phyloP scores from a whole-genome alignment of 2,797 vertebrate species.

The Benthosema pterotum region DNA sequence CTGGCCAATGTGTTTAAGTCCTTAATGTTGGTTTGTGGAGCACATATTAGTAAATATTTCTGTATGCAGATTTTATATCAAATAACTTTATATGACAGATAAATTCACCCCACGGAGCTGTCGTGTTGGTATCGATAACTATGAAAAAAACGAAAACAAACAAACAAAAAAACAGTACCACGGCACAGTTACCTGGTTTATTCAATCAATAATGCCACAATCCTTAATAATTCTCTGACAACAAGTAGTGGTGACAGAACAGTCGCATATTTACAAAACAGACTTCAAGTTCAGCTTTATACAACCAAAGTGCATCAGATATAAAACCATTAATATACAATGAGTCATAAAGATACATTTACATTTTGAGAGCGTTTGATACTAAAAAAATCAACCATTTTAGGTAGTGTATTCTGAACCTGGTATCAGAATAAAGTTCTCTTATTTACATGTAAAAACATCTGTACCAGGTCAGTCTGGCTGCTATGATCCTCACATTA shows the following conservation, averaged over 20 bases:
- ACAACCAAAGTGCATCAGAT: slow-evolving; percentile 74
- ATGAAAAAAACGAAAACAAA: no score
- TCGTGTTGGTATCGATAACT: no score
- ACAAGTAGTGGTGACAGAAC: slow-evolving; percentile 21
- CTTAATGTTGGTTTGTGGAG: no score
- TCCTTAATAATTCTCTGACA: slow-evolving; percentile 13
- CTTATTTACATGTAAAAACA: not conserved
- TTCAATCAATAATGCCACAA: slow-evolving; percentile 28
- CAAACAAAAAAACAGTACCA: no score
- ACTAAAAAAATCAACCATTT: slow-evolving; percentile 3
- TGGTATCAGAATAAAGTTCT: not conserved
- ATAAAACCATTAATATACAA: slow-evolving; percentile 35
- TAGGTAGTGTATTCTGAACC: slow-evolving; percentile 33
- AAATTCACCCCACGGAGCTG: no score
- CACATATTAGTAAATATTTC: no score
- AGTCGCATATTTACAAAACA: slow-evolving; percentile 64
- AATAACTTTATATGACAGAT: no score
- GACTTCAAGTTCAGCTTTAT: slow-evolving; percentile 69
- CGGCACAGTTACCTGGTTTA: no score
- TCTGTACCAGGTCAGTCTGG: not conserved
- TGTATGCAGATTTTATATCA: no score
- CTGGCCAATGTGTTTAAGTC: no score
- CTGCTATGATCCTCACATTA: not conserved
- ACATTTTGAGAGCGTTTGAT: slow-evolving; percentile 4
- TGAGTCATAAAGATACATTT: slow-evolving; percentile 27